These are phyloP conservation scores for Propithecus deckenii DNA, from an alignment of 2,797 vertebrate genomes.

Conservation along the genomic window DNA sequence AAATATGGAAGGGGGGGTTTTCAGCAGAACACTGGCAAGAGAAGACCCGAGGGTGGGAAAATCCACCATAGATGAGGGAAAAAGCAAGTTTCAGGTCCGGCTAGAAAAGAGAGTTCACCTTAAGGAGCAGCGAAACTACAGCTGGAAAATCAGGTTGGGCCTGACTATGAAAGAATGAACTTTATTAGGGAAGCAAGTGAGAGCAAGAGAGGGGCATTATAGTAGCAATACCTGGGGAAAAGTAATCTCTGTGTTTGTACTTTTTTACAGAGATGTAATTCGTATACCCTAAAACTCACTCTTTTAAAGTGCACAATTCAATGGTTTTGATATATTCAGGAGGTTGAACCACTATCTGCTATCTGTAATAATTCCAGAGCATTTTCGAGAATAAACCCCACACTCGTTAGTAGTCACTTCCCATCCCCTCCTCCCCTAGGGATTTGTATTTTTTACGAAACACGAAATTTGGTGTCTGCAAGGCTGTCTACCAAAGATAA, in stretches of 20 bases:
- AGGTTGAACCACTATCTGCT: neutral
- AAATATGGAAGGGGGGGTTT: neutral
- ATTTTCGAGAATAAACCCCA: neutral
- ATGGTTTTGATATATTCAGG: neutral
- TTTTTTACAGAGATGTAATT: neutral
- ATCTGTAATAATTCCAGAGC: neutral
- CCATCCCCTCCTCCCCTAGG: neutral
- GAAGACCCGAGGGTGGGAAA: neutral
- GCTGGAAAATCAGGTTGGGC: neutral
- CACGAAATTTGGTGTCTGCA: neutral
- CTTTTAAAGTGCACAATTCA: neutral
- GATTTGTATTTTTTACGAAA: neutral
- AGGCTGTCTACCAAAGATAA: neutral
- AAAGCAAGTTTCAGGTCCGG: neutral
- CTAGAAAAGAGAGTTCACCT: neutral
- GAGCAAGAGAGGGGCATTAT: neutral
- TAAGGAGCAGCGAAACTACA: neutral
- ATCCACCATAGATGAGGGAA: rapidly evolving
- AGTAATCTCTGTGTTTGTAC: neutral
- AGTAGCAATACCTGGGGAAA: neutral
- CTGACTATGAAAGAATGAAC: neutral
- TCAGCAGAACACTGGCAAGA: neutral
- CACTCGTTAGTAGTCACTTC: neutral
- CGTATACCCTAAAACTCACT: neutral
- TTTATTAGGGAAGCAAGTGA: neutral